A percentile compares a stretch with the other conserved stretches of the same genome.
phyloP scores from a whole-genome alignment of 2,888 invertebrate genomes.

The Trisateles emortualis region DNA sequence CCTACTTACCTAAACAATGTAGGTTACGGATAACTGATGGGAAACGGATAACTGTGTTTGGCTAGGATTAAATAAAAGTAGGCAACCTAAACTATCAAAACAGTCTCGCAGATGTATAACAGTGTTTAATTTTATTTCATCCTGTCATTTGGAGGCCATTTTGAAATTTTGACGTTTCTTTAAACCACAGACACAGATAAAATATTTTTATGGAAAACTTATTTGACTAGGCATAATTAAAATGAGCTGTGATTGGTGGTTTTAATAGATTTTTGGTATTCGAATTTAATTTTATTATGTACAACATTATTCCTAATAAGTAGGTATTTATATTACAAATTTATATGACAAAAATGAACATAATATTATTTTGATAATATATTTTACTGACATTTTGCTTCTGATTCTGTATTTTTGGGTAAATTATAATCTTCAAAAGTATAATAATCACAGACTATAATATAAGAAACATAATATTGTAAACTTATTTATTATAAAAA shows the following conservation, averaged over 20 bases:
- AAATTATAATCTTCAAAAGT: conserved; percentile 7
- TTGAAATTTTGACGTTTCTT: not conserved
- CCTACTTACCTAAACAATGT: no score
- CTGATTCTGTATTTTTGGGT: conserved; percentile 6
- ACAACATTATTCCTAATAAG: conserved; percentile 14
- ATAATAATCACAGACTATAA: conserved; percentile 6
- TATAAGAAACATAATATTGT: conserved; percentile 16
- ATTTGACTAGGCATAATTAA: conserved; percentile 74
- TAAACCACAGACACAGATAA: not conserved
- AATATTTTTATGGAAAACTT: conserved; percentile 6
- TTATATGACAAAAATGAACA: not conserved
- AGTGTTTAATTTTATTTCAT: not conserved
- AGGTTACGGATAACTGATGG: no score
- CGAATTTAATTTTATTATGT: conserved; percentile 54
- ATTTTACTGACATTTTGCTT: conserved; percentile 3
- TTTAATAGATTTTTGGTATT: conserved; percentile 80
- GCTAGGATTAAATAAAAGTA: no score
- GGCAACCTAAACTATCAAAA: no score
- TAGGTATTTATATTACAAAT: conserved; percentile 3
- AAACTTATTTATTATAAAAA: conserved; percentile 10
- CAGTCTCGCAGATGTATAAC: not conserved
- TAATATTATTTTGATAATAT: no score
- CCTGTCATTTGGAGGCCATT: not conserved
- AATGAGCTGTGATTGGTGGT: conserved; percentile 76
- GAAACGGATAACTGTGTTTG: not conserved